A percentile compares a stretch with the other conserved stretches of the same genome.
Conservation (phyloP, 2,113 vertebrate species). For the Microtus richardsoni region DNA sequence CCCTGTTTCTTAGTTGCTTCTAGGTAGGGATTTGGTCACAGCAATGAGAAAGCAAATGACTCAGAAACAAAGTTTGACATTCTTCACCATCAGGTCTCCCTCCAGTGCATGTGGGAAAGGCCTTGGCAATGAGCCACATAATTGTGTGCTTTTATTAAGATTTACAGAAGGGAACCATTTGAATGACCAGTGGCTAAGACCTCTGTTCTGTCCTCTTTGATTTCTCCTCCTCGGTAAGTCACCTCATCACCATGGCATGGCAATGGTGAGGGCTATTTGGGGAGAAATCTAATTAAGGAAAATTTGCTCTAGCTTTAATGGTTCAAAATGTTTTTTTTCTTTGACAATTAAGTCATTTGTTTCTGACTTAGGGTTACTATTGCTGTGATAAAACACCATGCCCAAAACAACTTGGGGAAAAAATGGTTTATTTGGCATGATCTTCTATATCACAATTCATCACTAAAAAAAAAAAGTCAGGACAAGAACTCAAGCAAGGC, state of each 20-base stretch:
- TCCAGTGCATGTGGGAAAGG: neutral
- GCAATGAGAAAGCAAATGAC: neutral
- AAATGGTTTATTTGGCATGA: neutral
- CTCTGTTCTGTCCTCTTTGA: neutral
- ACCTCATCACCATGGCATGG: neutral
- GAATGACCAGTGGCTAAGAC: neutral
- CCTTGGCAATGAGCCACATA: neutral
- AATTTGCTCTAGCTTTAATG: neutral
- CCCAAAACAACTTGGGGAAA: neutral
- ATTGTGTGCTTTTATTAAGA: neutral
- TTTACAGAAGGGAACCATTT: neutral
- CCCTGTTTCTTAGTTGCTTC: neutral
- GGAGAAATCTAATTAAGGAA: neutral
- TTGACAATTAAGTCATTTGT: neutral
- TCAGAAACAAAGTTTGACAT: neutral
- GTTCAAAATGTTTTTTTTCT: conserved; percentile 1
- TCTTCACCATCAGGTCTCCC: no score
- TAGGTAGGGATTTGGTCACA: neutral
- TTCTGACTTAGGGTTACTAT: neutral
- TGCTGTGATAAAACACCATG: neutral
- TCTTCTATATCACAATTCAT: neutral
- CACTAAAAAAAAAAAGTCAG: neutral
- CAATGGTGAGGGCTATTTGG: neutral
- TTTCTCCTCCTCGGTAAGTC: neutral
- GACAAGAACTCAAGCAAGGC: neutral